Evolutionary conservation across 2,797 vertebrate species (phyloP).

Genomic region (Gymnoscopelus braueri): DNA sequence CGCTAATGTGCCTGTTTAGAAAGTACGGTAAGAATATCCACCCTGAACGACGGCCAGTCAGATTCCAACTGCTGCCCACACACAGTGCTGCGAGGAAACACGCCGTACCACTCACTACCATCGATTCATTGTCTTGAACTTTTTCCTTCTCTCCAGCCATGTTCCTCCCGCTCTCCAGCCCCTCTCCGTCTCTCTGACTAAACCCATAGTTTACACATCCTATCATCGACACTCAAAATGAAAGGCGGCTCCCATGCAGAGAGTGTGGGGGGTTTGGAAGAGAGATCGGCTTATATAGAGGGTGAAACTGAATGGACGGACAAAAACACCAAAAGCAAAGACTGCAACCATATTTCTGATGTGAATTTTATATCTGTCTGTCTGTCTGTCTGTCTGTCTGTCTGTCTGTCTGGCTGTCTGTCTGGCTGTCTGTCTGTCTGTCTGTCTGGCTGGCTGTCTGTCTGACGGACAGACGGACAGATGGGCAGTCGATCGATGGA

Average conservation of each 20-base stretch:
- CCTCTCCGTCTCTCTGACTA: background rate
- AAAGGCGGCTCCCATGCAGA: too few relatives aligned
- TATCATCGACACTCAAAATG: too few relatives aligned
- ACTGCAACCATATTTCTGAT: too few relatives aligned
- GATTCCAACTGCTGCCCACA: conserved; percentile 73
- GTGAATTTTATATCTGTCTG: background rate
- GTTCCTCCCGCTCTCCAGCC: background rate
- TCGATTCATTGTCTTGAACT: background rate
- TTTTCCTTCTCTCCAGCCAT: background rate
- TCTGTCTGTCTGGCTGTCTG: conserved; percentile 22
- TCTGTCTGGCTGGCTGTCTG: conserved; percentile 44
- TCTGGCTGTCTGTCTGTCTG: conserved; percentile 2
- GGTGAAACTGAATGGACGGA: too few relatives aligned
- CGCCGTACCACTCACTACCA: background rate
- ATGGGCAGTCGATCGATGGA: background rate
- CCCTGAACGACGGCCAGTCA: conserved; percentile 50
- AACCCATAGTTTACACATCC: too few relatives aligned
- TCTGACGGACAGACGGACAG: conserved; percentile 13
- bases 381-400: conserved; percentile 11
- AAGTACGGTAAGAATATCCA: conserved; percentile 67
- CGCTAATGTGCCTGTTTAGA: conserved; percentile 74
- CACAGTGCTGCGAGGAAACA: conserved; percentile 57
- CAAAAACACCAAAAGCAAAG: too few relatives aligned
- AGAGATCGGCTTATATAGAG: too few relatives aligned
- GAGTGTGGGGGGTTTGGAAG: too few relatives aligned